These are phyloP conservation scores for Drosophila rhopaloa DNA, from an alignment of 1,140 invertebrate genomes.

Conservation along the genomic window DNA sequence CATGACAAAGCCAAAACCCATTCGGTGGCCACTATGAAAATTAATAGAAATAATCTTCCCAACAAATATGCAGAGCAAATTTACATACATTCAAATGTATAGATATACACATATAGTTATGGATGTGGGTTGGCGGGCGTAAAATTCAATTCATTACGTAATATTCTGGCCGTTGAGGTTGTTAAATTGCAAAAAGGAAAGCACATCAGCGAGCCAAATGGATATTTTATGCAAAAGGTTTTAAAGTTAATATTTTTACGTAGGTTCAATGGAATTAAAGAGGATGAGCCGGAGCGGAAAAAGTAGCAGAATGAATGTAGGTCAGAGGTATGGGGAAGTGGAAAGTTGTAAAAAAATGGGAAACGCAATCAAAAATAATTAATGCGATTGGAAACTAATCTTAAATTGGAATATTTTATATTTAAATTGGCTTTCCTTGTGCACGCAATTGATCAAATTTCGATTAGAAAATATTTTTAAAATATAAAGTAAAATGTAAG, in stretches of 20 bases:
- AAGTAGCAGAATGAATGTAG: constrained; percentile 16
- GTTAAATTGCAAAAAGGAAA: constrained; percentile 31
- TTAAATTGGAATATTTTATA: constrained; percentile 23
- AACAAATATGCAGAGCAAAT: constrained; percentile 50
- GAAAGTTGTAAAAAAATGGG: constrained; percentile 9
- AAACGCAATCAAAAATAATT: constrained; percentile 16
- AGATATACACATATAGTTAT: not conserved
- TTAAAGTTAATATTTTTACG: constrained; percentile 60
- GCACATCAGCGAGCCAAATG: constrained; percentile 19
- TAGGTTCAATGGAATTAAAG: constrained; percentile 40
- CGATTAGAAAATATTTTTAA: not conserved
- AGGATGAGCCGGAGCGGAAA: constrained; percentile 31
- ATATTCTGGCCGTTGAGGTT: constrained; percentile 35
- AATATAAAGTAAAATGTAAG: not conserved
- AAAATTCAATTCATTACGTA: constrained; percentile 53
- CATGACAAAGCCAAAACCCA: constrained; percentile 35
- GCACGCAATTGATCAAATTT: constrained; percentile 9
- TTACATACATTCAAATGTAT: constrained; percentile 22
- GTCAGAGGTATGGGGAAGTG: constrained; percentile 6
- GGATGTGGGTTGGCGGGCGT: not conserved
- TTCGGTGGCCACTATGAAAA: constrained; percentile 47
- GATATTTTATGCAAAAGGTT: constrained; percentile 56
- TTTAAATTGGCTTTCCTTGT: constrained; percentile 6
- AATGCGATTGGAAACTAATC: constrained; percentile 37
- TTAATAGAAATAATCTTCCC: constrained; percentile 63